Evolutionary conservation across 2,888 invertebrate genomes (phyloP).

Genomic region (Pheosia gnoma): DNA sequence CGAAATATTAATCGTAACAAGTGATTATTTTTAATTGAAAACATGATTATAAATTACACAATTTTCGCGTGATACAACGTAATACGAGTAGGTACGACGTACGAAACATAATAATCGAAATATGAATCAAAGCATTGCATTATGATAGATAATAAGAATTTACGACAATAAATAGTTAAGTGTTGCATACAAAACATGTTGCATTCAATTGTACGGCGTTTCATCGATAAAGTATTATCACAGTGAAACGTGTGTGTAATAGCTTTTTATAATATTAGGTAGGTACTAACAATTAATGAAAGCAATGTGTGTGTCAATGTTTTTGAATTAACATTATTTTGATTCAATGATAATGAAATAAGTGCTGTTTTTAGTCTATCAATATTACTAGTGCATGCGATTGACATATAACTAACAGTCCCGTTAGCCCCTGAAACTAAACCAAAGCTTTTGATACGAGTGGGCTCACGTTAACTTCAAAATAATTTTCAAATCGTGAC

Average conservation of each 20-base stretch:
- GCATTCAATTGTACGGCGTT: conserved; percentile 12
- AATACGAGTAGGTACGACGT: background rate
- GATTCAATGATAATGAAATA: background rate
- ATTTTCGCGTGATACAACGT: conserved; percentile 3
- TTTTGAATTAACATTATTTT: no score
- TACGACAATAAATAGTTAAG: conserved; percentile 23
- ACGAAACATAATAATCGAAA: conserved; percentile 3
- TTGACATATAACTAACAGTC: no score
- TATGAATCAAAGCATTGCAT: conserved; percentile 5
- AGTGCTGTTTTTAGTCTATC: no score
- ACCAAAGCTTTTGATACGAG: no score
- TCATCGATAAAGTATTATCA: background rate
- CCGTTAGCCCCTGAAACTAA: no score
- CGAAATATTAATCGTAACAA: conserved; percentile 2
- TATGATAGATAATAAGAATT: conserved; percentile 2
- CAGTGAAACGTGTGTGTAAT: background rate
- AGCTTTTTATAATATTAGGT: no score
- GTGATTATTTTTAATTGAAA: conserved; percentile 4
- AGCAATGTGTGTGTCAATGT: background rate
- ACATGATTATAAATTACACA: conserved; percentile 5
- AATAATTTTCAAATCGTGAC: no score
- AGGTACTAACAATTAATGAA: background rate
- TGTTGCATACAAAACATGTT: conserved; percentile 30
- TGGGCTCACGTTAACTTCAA: no score
- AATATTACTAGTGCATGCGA: no score